A percentile compares a stretch with the other conserved stretches of the same genome.
Conservation (phyloP, 1,140 invertebrate species). For the Drosophila albomicans region DNA sequence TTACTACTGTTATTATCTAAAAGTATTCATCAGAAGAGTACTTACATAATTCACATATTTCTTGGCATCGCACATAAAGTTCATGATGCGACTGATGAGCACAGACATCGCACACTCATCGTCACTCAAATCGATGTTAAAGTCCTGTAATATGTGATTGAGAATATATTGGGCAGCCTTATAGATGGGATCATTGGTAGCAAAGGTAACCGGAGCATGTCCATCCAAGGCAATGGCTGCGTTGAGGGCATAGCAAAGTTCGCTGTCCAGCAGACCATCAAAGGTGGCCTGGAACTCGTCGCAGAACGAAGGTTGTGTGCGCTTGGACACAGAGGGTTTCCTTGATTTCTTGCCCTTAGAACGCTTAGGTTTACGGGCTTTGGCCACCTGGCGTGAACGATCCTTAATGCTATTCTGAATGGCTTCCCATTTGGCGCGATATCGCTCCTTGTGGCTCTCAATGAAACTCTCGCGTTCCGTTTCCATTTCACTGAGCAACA, state of each 20-base stretch:
- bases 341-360: constrained; percentile 43
- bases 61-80: constrained; percentile 77
- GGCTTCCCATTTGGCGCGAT: constrained; percentile 61
- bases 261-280: constrained; percentile 68
- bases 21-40: not conserved
- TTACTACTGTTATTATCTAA: too few relatives aligned
- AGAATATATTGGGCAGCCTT: constrained; percentile 78
- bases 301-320: constrained; percentile 53
- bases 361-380: constrained; percentile 36
- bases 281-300: constrained; percentile 66
- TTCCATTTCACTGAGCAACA: constrained; percentile 54
- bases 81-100: constrained; percentile 52
- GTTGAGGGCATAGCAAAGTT: constrained; percentile 74
- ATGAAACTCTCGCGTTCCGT: constrained; percentile 63
- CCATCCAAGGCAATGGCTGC: constrained; percentile 73
- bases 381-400: constrained; percentile 20
- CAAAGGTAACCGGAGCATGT: constrained; percentile 51
- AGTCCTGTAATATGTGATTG: constrained; percentile 64
- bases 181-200: constrained; percentile 75
- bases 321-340: not conserved
- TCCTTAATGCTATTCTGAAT: constrained; percentile 73
- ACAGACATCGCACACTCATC: constrained; percentile 56
- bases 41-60: constrained; percentile 76
- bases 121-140: constrained; percentile 69
- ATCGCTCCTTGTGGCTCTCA: constrained; percentile 58